phyloP scores from a whole-genome alignment of 2,113 vertebrate species.

The Tetrao urogallus region DNA sequence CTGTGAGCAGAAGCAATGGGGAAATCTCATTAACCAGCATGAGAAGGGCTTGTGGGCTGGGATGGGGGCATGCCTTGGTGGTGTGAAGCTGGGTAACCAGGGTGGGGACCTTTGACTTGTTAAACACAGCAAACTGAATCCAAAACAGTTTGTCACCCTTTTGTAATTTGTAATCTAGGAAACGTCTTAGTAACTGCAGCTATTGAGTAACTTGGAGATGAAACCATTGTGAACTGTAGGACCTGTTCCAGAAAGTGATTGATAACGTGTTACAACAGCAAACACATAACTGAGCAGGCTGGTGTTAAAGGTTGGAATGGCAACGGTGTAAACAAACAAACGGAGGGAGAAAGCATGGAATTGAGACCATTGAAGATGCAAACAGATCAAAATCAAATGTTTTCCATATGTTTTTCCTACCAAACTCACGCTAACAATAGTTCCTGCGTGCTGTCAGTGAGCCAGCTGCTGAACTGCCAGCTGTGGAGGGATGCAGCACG shows the following conservation, averaged over 20 bases:
- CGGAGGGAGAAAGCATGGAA: neutral
- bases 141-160: neutral
- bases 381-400: neutral
- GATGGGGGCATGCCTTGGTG: rapidly evolving
- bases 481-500: neutral
- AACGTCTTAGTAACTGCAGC: neutral
- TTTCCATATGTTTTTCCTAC: neutral
- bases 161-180: neutral
- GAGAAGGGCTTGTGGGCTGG: neutral
- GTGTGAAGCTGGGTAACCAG: neutral
- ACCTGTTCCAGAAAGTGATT: neutral
- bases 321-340: neutral
- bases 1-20: neutral
- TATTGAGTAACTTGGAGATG: rapidly evolving
- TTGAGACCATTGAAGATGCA: neutral
- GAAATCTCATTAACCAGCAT: rapidly evolving
- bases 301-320: neutral
- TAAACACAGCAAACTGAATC: neutral
- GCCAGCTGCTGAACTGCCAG: neutral
- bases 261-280: neutral
- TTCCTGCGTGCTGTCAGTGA: neutral
- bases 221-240: neutral
- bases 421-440: rapidly evolving
- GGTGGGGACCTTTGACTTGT: neutral
- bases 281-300: neutral